Evolutionary conservation across 2,113 vertebrate species (phyloP).

Genomic region (Grus americana): DNA sequence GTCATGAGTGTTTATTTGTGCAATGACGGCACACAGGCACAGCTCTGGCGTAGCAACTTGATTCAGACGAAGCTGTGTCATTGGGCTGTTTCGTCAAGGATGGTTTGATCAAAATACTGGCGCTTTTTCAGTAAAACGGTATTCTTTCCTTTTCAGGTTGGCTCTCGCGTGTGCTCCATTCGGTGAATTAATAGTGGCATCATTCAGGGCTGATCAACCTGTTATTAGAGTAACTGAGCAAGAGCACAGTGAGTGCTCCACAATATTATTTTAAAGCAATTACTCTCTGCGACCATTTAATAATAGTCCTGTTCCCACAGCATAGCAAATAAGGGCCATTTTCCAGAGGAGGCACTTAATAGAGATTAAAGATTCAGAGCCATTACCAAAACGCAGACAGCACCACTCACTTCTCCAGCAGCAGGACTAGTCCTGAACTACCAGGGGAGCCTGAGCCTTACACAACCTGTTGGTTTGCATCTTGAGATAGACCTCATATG

Average conservation of each 20-base stretch:
- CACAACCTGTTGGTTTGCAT: rapidly evolving
- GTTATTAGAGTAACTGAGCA: neutral
- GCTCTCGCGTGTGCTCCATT: rapidly evolving
- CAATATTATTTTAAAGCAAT: neutral
- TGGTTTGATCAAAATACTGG: neutral
- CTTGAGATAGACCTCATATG: neutral
- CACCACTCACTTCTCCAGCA: neutral
- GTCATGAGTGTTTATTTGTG: rapidly evolving
- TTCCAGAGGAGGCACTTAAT: neutral
- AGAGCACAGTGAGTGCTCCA: neutral
- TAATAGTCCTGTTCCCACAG: neutral
- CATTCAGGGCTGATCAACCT: neutral
- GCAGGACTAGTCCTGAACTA: neutral
- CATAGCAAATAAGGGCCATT: neutral
- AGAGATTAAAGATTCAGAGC: neutral
- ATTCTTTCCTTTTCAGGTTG: neutral
- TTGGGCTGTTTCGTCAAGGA: rapidly evolving
- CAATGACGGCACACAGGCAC: neutral
- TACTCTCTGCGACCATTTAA: neutral
- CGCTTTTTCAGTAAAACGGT: neutral
- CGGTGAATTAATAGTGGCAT: neutral
- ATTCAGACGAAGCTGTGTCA: neutral
- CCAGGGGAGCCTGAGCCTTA: rapidly evolving
- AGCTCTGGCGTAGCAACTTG: neutral
- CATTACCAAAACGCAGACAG: neutral